These are phyloP conservation scores for Drosophila tsacasi DNA, from an alignment of 1,140 invertebrate species.

Conservation along the genomic window DNA sequence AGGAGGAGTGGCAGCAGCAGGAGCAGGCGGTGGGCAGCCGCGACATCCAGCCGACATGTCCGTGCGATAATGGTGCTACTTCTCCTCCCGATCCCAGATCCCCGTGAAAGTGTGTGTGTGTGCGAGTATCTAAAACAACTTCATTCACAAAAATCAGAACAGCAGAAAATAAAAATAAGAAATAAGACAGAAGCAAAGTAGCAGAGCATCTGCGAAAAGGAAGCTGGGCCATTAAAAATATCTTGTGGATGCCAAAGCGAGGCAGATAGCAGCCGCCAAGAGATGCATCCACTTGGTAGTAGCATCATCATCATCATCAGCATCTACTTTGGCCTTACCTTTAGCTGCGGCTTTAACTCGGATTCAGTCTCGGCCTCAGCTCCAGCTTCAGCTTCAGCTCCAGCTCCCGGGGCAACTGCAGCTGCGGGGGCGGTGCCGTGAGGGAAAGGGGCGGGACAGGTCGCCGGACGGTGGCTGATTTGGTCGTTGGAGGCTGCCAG, in stretches of 20 bases:
- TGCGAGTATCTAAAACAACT: constrained; percentile 68
- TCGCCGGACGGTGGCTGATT: constrained; percentile 29
- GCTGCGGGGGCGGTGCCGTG: constrained; percentile 59
- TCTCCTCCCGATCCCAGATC: constrained; percentile 38
- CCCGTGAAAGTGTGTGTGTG: constrained; percentile 3
- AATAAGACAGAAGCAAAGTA: constrained; percentile 33
- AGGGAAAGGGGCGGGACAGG: constrained; percentile 22
- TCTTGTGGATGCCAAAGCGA: constrained; percentile 77
- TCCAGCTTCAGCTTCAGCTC: background rate
- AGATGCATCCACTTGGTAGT: constrained; percentile 55
- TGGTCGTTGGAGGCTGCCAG: constrained; percentile 20
- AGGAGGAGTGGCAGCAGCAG: constrained; percentile 19
- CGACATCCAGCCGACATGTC: constrained; percentile 77
- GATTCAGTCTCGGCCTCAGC: background rate
- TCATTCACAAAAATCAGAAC: constrained; percentile 81
- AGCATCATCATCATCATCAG: constrained; percentile 36
- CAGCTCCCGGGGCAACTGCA: constrained; percentile 31
- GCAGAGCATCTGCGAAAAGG: constrained; percentile 60
- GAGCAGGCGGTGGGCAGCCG: constrained; percentile 25
- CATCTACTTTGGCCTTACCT: constrained; percentile 19
- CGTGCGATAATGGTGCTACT: constrained; percentile 78
- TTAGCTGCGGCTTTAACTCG: constrained; percentile 17
- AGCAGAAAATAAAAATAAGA: constrained; percentile 34
- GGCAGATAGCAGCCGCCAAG: constrained; percentile 62
- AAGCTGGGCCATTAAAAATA: constrained; percentile 83